phyloP scores from a whole-genome alignment of 2,113 vertebrate genomes.

The Ptilonorhynchus violaceus region DNA sequence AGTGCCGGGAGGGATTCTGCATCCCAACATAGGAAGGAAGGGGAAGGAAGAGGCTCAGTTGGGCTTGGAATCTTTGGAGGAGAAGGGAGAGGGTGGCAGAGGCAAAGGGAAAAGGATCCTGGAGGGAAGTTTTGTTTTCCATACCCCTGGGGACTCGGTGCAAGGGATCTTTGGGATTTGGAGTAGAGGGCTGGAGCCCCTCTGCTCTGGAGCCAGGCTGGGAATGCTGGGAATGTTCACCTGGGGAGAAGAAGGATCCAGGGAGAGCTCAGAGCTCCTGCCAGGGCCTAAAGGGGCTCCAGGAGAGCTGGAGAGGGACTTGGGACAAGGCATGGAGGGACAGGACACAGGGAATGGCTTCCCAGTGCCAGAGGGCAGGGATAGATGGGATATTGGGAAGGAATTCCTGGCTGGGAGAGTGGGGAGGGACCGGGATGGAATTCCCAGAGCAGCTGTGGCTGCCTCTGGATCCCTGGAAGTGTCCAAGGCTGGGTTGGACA shows the following conservation, averaged over 20 bases:
- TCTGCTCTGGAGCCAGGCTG: background rate
- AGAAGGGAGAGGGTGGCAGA: background rate
- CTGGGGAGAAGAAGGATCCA: background rate
- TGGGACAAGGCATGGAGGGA: background rate
- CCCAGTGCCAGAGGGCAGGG: background rate
- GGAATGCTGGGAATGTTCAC: background rate
- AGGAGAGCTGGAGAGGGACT: background rate
- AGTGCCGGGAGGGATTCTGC: constrained; percentile 28
- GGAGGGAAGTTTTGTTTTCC: background rate
- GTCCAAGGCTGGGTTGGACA: rapidly evolving
- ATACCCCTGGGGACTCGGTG: rapidly evolving
- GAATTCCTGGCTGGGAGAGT: background rate
- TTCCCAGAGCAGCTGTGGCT: background rate
- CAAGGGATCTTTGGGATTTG: background rate
- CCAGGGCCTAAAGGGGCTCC: background rate
- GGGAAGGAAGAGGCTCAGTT: background rate
- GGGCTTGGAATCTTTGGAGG: background rate
- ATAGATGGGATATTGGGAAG: background rate
- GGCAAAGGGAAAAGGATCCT: background rate
- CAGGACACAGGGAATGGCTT: background rate
- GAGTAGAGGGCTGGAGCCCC: background rate
- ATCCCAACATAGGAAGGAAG: constrained; percentile 8
- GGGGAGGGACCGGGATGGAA: background rate
- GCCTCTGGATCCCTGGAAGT: background rate
- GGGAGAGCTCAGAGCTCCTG: background rate